Evolutionary conservation across 2,888 invertebrate species (phyloP).

Genomic region (Polyommatus icarus): DNA sequence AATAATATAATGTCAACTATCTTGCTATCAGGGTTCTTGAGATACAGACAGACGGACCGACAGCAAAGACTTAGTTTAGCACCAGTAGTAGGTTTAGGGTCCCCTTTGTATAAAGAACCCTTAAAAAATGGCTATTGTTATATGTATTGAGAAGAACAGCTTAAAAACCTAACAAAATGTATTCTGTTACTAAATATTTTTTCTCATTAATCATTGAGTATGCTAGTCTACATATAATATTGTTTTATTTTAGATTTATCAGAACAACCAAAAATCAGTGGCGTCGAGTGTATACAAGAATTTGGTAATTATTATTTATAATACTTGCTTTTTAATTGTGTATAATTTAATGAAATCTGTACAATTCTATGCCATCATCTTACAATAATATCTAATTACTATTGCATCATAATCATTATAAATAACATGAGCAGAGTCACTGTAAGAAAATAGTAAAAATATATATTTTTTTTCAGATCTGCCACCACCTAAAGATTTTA

Average conservation of each 20-base stretch:
- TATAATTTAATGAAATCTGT: neutral
- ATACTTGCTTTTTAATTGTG: neutral
- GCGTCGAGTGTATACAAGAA: neutral
- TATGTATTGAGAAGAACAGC: too few relatives aligned
- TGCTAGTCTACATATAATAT: neutral
- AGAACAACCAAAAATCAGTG: neutral
- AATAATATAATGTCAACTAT: too few relatives aligned
- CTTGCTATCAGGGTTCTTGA: neutral
- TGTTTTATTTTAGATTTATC: constrained; percentile 7
- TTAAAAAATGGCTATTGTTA: neutral
- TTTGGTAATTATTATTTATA: neutral
- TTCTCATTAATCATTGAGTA: neutral
- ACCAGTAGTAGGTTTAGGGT: neutral
- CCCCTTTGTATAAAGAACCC: too few relatives aligned
- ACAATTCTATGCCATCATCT: too few relatives aligned
- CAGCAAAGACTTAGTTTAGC: too few relatives aligned
- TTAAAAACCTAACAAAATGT: neutral
- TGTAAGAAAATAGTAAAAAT: too few relatives aligned
- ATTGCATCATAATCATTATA: too few relatives aligned
- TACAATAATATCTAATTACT: too few relatives aligned
- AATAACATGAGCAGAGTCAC: too few relatives aligned
- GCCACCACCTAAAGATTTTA: too few relatives aligned
- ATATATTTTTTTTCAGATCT: too few relatives aligned
- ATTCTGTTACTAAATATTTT: neutral
- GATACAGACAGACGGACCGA: neutral